phyloP scores from a whole-genome alignment of 2,113 vertebrate species.

The cat (Felis catus) region F.catus_Fca126_mat1.0 CM031420.1:1497001-1497500 shows the following conservation, averaged over 20 bases:
- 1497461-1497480: not conserved
- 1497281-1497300: slow-evolving; percentile 40
- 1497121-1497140: not conserved
- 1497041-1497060: accelerated
- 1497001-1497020: not conserved
- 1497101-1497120: accelerated
- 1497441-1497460: not conserved
- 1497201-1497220: not conserved
- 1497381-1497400: slow-evolving; percentile 56
- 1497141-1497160: not conserved
- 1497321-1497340: slow-evolving; percentile 46
- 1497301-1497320: slow-evolving; percentile 64
- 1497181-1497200: not conserved
- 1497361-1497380: slow-evolving; percentile 52
- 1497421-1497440: not conserved
- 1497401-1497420: slow-evolving; percentile 59
- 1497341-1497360: slow-evolving; percentile 46
- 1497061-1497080: not conserved
- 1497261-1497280: slow-evolving; percentile 55
- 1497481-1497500: not conserved
- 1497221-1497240: not conserved
- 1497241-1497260: slow-evolving; percentile 33
- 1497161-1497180: not conserved
- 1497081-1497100: too few species aligned
- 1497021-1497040: not conserved